Evolutionary conservation across 1,140 invertebrate genomes (phyloP).

Genomic region (Zaprionus tsacasi): DNA sequence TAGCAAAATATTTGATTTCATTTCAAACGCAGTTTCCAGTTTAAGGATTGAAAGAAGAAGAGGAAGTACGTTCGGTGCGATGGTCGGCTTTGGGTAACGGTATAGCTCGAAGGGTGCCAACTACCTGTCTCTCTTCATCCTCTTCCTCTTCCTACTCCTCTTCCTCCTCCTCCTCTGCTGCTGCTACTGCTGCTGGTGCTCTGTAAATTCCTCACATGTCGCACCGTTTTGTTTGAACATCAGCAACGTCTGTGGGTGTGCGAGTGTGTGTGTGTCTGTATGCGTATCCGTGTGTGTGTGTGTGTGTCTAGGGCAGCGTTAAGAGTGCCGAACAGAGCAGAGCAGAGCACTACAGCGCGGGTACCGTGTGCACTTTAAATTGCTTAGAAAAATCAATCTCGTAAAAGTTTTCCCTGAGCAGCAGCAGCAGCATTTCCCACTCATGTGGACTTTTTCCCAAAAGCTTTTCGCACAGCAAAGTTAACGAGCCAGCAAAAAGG

Average conservation of each 20-base stretch:
- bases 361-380: slow-evolving; percentile 67
- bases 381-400: slow-evolving; percentile 81
- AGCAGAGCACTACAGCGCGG: background rate
- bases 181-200: background rate
- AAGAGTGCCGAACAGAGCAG: background rate
- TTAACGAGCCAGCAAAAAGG: slow-evolving; percentile 68
- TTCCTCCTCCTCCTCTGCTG: background rate
- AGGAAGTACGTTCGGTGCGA: no score
- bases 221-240: slow-evolving; percentile 27
- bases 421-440: slow-evolving; percentile 29
- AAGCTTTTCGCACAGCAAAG: slow-evolving; percentile 50
- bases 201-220: slow-evolving; percentile 38
- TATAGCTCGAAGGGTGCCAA: background rate
- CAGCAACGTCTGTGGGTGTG: slow-evolving; percentile 10
- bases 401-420: slow-evolving; percentile 69
- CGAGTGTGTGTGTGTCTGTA: background rate
- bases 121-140: background rate
- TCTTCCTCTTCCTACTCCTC: background rate
- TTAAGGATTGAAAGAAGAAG: background rate
- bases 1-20: slow-evolving; percentile 77
- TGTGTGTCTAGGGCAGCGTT: background rate
- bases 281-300: background rate
- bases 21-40: slow-evolving; percentile 61
- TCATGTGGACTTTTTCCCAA: slow-evolving; percentile 65
- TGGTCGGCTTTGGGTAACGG: background rate